Conservation (phyloP, 2,113 vertebrate genomes). For the Prionailurus viverrinus region DNA sequence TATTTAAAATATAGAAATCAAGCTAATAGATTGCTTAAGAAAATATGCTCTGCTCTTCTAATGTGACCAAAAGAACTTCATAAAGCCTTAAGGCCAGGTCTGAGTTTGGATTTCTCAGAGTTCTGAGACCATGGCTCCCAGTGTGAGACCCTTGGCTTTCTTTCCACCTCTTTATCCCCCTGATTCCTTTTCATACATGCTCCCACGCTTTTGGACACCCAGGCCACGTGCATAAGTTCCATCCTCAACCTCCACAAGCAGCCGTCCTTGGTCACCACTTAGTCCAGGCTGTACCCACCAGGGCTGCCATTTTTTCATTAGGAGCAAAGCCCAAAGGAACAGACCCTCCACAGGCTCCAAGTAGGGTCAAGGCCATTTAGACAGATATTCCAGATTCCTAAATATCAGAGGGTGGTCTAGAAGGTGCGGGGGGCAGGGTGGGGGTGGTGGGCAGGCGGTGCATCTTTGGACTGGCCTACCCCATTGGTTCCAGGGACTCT, state of each 20-base stretch:
- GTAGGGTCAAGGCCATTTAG: background rate
- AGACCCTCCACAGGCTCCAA: background rate
- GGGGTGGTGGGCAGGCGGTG: too few relatives aligned
- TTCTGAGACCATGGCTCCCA: background rate
- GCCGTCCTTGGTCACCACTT: background rate
- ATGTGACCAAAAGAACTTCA: background rate
- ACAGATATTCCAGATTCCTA: background rate
- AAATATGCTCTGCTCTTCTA: background rate
- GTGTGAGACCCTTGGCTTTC: background rate
- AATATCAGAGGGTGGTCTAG: background rate
- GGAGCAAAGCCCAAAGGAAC: background rate
- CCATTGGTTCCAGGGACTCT: background rate
- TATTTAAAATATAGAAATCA: slow-evolving; percentile 4
- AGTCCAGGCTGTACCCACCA: background rate
- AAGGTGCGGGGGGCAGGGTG: background rate
- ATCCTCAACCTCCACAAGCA: background rate
- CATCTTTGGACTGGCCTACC: background rate
- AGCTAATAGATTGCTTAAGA: background rate
- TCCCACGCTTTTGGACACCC: background rate
- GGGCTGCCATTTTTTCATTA: background rate
- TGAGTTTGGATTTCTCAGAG: slow-evolving; percentile 31
- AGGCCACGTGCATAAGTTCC: background rate
- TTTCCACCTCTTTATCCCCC: background rate
- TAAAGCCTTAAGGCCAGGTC: background rate
- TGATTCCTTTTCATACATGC: background rate